These are phyloP conservation scores for Oedothorax gibbosus DNA, from an alignment of 1,140 invertebrate species.

Conservation along the genomic window DNA sequence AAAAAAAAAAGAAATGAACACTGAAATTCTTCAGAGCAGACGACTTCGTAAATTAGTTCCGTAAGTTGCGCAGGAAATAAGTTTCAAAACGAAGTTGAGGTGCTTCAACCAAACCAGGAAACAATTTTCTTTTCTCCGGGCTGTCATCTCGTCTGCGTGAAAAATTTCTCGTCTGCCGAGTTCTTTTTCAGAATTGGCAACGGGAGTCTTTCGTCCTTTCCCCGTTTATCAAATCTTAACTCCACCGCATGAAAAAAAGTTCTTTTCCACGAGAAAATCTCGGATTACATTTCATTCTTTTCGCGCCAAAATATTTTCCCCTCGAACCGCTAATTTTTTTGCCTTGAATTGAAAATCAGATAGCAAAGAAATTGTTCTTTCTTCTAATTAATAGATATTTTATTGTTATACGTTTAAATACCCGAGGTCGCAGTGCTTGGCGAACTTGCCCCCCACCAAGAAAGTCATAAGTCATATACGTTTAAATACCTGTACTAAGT, in stretches of 20 bases:
- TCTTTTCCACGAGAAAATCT: slow-evolving; percentile 16
- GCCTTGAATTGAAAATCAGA: too few species aligned
- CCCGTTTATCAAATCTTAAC: slow-evolving; percentile 56
- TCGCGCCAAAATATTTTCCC: slow-evolving; percentile 35
- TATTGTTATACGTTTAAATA: too few species aligned
- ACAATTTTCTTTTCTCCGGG: slow-evolving; percentile 50
- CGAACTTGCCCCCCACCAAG: too few species aligned
- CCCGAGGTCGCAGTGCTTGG: too few species aligned
- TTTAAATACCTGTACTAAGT: too few species aligned
- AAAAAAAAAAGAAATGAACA: neutral
- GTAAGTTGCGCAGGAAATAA: slow-evolving; percentile 58
- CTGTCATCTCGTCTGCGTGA: slow-evolving; percentile 55
- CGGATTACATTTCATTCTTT: slow-evolving; percentile 43
- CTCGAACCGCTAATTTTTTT: neutral
- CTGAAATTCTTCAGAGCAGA: slow-evolving; percentile 19
- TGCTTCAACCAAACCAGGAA: slow-evolving; percentile 44
- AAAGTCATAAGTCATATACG: too few species aligned
- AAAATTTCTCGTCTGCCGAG: slow-evolving; percentile 48
- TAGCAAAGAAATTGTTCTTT: too few species aligned
- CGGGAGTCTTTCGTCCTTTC: slow-evolving; percentile 8
- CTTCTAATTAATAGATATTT: too few species aligned
- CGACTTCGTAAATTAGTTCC: slow-evolving; percentile 58
- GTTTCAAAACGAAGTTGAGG: slow-evolving; percentile 55
- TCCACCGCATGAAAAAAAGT: slow-evolving; percentile 28
- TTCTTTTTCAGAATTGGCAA: slow-evolving; percentile 36